Evolutionary conservation across 2,113 vertebrate genomes (phyloP).

Genomic region (Indri indri): DNA sequence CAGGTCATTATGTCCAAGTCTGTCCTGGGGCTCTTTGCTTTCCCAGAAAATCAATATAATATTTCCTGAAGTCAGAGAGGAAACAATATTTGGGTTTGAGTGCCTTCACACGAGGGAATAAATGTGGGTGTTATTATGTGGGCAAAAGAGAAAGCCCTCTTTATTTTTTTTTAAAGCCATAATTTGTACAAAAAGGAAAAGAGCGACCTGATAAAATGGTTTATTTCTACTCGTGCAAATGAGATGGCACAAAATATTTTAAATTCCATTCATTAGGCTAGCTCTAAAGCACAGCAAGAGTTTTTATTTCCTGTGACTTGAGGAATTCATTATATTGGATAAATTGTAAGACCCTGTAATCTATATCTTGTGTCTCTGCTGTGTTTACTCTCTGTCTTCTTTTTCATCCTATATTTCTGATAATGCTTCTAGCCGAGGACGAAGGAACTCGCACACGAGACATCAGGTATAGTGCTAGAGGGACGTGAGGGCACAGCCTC

Average conservation of each 20-base stretch:
- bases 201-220: conserved; percentile 9
- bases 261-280: background rate
- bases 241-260: conserved; percentile 20
- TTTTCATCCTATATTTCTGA: conserved; percentile 86
- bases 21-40: conserved; percentile 85
- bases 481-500: conserved; percentile 53
- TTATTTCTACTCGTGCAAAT: background rate
- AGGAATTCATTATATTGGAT: conserved; percentile 87
- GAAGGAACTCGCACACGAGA: conserved; percentile 98
- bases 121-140: conserved; percentile 5
- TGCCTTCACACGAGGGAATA: conserved; percentile 51
- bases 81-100: conserved; percentile 72
- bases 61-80: conserved; percentile 86
- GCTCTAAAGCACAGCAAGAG: conserved; percentile 35
- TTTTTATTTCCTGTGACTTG: conserved; percentile 81
- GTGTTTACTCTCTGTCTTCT: conserved; percentile 85
- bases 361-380: conserved; percentile 83
- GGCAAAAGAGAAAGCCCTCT: conserved; percentile 29
- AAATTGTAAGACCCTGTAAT: conserved; percentile 78
- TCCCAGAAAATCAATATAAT: conserved; percentile 85
- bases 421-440: conserved; percentile 95
- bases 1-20: conserved; percentile 86
- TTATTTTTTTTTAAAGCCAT: conserved; percentile 25
- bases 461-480: conserved; percentile 94
- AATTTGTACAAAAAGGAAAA: conserved; percentile 46